Conservation (phyloP, 2,797 vertebrate species). For the Pseudochirops cupreus region DNA sequence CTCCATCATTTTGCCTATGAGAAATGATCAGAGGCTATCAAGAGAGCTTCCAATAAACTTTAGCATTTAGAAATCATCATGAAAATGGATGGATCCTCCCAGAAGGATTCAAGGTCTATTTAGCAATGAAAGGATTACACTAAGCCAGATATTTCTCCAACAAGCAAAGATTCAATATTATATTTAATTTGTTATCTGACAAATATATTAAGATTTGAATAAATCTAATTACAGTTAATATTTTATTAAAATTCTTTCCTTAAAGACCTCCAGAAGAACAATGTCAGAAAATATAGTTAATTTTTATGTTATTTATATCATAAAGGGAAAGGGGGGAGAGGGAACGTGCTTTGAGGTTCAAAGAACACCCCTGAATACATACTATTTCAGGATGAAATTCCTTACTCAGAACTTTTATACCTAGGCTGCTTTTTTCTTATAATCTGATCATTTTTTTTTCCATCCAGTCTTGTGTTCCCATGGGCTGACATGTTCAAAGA, state of each 20-base stretch:
- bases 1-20: not conserved
- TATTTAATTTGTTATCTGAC: slow-evolving; percentile 63
- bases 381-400: slow-evolving; percentile 32
- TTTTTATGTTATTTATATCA: slow-evolving; percentile 25
- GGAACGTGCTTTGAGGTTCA: slow-evolving; percentile 35
- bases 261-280: slow-evolving; percentile 60
- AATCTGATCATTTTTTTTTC: slow-evolving; percentile 8
- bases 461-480: not conserved
- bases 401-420: not conserved
- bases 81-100: slow-evolving; percentile 19
- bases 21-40: slow-evolving; percentile 31
- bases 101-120: slow-evolving; percentile 12
- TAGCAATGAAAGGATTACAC: slow-evolving; percentile 52
- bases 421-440: slow-evolving; percentile 21
- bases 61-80: slow-evolving; percentile 43
- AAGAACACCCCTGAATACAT: slow-evolving; percentile 22
- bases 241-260: slow-evolving; percentile 52
- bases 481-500: not conserved
- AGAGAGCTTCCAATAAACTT: not conserved
- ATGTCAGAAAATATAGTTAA: slow-evolving; percentile 35
- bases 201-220: slow-evolving; percentile 62
- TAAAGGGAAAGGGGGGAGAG: slow-evolving; percentile 1
- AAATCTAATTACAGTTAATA: slow-evolving; percentile 67
- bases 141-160: slow-evolving; percentile 42
- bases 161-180: slow-evolving; percentile 60